A percentile compares a stretch with the other conserved stretches of the same genome.
These are phyloP conservation scores for Danio choprae DNA, from an alignment of 2,797 vertebrate genomes.

Conservation along the genomic window DNA sequence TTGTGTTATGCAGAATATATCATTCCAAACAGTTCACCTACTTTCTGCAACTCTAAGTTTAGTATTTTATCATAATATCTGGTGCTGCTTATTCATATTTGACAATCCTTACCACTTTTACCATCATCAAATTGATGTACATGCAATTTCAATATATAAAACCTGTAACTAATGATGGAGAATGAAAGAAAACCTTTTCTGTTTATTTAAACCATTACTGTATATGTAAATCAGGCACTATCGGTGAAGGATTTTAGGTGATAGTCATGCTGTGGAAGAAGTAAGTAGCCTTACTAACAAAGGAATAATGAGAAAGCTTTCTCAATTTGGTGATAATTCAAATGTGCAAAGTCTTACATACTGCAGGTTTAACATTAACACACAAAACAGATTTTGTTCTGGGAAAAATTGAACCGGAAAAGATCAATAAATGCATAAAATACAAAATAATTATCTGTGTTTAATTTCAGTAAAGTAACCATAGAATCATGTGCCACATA, in stretches of 20 bases:
- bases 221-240: neutral
- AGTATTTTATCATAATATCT: neutral
- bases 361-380: neutral
- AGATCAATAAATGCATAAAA: neutral
- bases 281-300: neutral
- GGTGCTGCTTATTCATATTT: neutral
- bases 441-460: neutral
- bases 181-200: neutral
- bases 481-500: too few relatives aligned
- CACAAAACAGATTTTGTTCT: neutral
- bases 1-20: neutral
- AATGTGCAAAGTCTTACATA: constrained; percentile 10
- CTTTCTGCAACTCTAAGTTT: neutral
- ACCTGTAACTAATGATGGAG: neutral
- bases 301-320: neutral
- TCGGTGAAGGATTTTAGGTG: neutral
- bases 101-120: neutral
- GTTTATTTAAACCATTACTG: neutral
- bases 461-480: neutral
- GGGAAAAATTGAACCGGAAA: too few relatives aligned
- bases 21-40: neutral
- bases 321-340: neutral
- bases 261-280: neutral
- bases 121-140: neutral
- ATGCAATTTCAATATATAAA: neutral